Evolutionary conservation across 2,113 vertebrate species (phyloP), one percentile per base, ranked within the genome.

Genomic region (Aix galericulata): DNA sequence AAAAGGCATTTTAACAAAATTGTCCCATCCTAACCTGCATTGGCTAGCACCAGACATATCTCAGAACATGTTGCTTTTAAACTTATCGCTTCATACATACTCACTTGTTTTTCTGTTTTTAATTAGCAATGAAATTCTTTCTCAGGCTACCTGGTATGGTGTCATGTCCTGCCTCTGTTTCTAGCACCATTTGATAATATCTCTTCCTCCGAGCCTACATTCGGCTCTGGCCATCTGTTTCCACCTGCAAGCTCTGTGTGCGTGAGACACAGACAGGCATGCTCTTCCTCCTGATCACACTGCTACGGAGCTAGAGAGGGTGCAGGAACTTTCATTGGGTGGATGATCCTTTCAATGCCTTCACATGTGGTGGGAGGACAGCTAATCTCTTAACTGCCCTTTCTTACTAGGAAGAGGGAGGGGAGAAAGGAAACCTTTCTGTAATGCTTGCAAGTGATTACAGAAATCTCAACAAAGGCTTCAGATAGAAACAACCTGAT

Each of bases 321-420:
- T 55, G 58, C 16, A 48, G 58, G 11, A 62, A 53, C 17, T 36
- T 79, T 40, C 50, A 6, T 38, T 53, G 44, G 13, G 36, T 2
- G 10, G 32, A 50, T 44, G 62, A 13, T 66, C 26, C 68, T 68
- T 0, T 0, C 7, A 62, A 25, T 60, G 18, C n/a, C 21, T 89
- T 82, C 32, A 36, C 13, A 55, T 0, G 0, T 55, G 20, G 31
- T 88, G 31, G 36, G 22, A 59, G 42, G 40, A 82, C 9, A 82
- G 6, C 22, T 73, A 40, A 62, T 73, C 44, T 25, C 23, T 66
- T 64, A 82, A 34, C 3, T 23, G 8, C 10, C 1, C 6, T 22
- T 76, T 86, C 62, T 84, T 63, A 44, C 62, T 11, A 15, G 25
- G 31, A 88, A 40, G 32, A 31, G 0, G 3, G 27, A 38, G 20